phyloP scores from a whole-genome alignment of 2,888 invertebrate species.

The Antitype chi region DNA sequence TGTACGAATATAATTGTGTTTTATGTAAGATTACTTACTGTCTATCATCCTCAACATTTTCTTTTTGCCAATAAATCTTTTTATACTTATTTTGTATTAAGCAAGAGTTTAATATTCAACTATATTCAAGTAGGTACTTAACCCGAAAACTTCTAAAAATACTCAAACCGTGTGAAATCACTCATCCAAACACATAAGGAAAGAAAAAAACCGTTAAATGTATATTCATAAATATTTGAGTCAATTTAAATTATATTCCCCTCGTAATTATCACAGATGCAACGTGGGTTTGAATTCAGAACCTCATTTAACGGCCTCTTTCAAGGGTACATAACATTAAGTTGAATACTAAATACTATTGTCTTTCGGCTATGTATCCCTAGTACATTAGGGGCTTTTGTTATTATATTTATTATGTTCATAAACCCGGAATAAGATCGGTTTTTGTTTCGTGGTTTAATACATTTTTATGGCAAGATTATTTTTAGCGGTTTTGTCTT shows the following conservation, averaged over 20 bases:
- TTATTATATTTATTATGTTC: slow-evolving; percentile 31
- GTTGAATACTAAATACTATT: slow-evolving; percentile 71
- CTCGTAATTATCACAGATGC: slow-evolving; percentile 81
- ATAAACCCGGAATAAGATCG: slow-evolving; percentile 17
- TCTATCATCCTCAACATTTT: too few species aligned
- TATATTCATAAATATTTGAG: slow-evolving; percentile 75
- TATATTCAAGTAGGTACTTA: slow-evolving; percentile 3
- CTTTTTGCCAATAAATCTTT: too few species aligned
- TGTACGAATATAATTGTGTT: too few species aligned
- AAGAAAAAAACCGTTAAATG: slow-evolving; percentile 64
- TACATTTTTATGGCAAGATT: slow-evolving; percentile 10
- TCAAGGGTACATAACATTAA: slow-evolving; percentile 87
- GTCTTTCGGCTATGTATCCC: slow-evolving; percentile 56
- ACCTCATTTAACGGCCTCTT: slow-evolving; percentile 84
- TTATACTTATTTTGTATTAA: too few species aligned
- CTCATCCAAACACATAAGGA: slow-evolving; percentile 24
- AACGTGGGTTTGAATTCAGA: slow-evolving; percentile 85
- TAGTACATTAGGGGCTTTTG: slow-evolving; percentile 45
- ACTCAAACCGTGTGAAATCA: slow-evolving; percentile 37
- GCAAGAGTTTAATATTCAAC: background rate
- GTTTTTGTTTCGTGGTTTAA: slow-evolving; percentile 19
- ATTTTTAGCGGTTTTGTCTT: background rate
- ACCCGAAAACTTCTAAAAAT: slow-evolving; percentile 12
- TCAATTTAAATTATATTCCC: slow-evolving; percentile 74
- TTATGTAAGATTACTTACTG: too few species aligned